Percentiles rank a stretch among this genome's conserved stretches.
Conservation (phyloP, 2,797 vertebrate genomes). For the Aplochiton taeniatus region DNA sequence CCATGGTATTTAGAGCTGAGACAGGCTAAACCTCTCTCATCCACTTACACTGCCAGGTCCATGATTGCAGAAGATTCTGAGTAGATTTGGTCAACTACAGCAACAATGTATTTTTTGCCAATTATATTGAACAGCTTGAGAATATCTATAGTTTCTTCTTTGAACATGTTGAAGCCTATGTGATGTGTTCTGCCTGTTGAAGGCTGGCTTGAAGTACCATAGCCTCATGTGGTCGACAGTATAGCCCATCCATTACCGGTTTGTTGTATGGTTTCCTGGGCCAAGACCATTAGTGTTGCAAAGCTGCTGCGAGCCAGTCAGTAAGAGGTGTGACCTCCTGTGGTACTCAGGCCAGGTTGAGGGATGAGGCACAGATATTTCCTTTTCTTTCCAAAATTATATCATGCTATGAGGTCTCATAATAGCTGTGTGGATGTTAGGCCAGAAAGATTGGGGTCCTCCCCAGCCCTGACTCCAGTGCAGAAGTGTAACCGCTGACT, state of each 20-base stretch:
- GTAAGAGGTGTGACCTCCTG: constrained; percentile 8
- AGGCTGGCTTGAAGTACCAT: constrained; percentile 12
- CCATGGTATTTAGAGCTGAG: constrained; percentile 32
- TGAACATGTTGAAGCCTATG: constrained; percentile 1
- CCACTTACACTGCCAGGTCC: constrained; percentile 11
- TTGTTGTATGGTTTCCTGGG: constrained; percentile 7
- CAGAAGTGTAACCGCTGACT: constrained; percentile 68
- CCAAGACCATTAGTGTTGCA: constrained; percentile 20
- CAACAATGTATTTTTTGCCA: not conserved
- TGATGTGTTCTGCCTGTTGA: constrained; percentile 19
- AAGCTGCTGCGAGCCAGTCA: constrained; percentile 16
- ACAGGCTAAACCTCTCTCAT: constrained; percentile 11
- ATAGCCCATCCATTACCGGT: not conserved
- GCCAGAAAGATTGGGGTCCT: constrained; percentile 51
- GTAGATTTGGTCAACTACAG: constrained; percentile 6
- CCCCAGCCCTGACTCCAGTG: constrained; percentile 38
- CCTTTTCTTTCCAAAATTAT: constrained; percentile 36
- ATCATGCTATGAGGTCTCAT: constrained; percentile 37
- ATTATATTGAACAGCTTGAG: constrained; percentile 5
- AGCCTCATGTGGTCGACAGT: constrained; percentile 34
- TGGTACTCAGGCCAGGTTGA: constrained; percentile 29
- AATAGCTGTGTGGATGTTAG: constrained; percentile 52
- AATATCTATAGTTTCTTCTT: not conserved
- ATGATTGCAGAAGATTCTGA: constrained; percentile 7
- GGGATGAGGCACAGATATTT: constrained; percentile 34